phyloP scores from a whole-genome alignment of 2,113 vertebrate genomes.

The Caracal caracal region DNA sequence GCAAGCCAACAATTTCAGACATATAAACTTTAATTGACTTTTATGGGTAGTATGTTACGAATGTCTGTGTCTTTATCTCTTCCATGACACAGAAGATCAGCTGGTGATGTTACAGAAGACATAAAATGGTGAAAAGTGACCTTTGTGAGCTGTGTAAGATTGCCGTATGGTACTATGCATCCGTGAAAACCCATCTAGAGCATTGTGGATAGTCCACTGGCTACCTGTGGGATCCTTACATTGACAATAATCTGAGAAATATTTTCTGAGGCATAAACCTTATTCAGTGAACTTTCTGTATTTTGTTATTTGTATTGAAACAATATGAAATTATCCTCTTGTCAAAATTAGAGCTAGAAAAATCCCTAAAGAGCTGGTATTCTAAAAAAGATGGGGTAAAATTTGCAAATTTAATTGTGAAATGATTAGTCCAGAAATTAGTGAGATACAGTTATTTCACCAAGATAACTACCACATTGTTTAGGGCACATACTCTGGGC shows the following conservation, averaged over 20 bases:
- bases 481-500: neutral
- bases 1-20: no score
- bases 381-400: neutral
- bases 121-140: no score
- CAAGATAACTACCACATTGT: no score
- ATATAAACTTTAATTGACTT: neutral
- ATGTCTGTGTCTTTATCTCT: no score
- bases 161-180: fast-evolving
- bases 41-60: fast-evolving
- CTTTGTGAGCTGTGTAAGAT: no score
- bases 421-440: neutral
- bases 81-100: fast-evolving
- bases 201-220: no score
- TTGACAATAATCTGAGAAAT: no score
- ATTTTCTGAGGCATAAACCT: neutral
- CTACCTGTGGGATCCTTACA: neutral
- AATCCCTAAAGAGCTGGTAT: neutral
- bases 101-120: neutral
- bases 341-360: neutral
- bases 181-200: no score
- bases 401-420: neutral
- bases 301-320: neutral
- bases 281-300: neutral
- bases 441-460: neutral
- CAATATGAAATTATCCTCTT: neutral